Conservation (phyloP, 2,113 vertebrate species). For the Sylvia atricapilla region DNA sequence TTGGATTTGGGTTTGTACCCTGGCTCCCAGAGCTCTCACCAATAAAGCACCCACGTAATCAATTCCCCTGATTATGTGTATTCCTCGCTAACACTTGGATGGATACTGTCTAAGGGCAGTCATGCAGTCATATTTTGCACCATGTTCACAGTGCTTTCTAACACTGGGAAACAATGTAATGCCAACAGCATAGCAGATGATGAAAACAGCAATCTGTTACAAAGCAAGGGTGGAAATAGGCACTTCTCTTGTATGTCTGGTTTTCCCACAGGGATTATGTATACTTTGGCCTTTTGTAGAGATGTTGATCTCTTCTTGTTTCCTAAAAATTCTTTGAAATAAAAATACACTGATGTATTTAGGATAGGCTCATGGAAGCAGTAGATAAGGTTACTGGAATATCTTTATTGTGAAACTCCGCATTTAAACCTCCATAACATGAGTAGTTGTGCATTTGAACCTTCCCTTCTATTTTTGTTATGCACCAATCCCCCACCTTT, state of each 20-base stretch:
- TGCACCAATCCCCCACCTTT: fast-evolving
- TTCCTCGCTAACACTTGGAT: too few species aligned
- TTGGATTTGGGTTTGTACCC: too few species aligned
- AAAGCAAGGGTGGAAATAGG: background rate
- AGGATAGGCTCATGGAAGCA: background rate
- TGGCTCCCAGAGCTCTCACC: too few species aligned
- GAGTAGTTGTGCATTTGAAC: background rate
- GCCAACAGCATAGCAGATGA: background rate
- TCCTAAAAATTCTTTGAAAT: background rate
- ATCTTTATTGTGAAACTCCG: background rate
- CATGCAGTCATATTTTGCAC: background rate
- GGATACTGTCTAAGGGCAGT: background rate
- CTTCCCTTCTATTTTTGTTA: background rate
- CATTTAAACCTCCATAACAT: background rate
- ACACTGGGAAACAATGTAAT: background rate
- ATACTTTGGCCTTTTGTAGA: background rate
- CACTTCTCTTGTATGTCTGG: background rate
- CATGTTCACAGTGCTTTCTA: background rate
- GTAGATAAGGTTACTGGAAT: background rate
- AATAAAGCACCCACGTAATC: too few species aligned
- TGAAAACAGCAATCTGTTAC: background rate
- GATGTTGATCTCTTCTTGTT: background rate
- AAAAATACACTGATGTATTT: background rate
- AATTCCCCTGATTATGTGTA: too few species aligned
- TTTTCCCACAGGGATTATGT: background rate